These are phyloP conservation scores for Scomberomorus guttatus DNA, from an alignment of 2,797 vertebrate genomes.

Conservation along the genomic window DNA sequence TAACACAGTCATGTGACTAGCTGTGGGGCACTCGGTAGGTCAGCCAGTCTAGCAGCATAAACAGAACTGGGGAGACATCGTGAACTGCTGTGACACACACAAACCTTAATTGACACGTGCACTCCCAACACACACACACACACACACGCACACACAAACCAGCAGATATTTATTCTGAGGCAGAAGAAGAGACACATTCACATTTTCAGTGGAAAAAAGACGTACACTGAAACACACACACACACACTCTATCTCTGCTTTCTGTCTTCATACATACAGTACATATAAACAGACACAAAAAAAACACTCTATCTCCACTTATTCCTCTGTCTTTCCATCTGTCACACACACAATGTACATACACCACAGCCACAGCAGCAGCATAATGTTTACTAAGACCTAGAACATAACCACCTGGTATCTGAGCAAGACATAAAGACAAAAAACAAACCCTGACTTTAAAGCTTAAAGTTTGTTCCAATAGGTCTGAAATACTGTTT, in stretches of 20 bases:
- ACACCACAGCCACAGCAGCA: background rate
- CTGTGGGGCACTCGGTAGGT: slow-evolving; percentile 62
- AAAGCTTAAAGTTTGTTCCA: background rate
- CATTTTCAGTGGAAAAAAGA: slow-evolving; percentile 38
- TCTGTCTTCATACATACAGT: slow-evolving; percentile 4
- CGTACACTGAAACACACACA: background rate
- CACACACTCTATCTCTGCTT: background rate
- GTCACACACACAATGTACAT: slow-evolving; percentile 1
- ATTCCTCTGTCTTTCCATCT: background rate
- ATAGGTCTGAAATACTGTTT: background rate
- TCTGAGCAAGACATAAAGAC: background rate
- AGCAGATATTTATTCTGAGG: slow-evolving; percentile 32
- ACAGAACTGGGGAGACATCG: slow-evolving; percentile 57
- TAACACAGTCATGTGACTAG: slow-evolving; percentile 63
- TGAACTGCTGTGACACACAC: slow-evolving; percentile 16
- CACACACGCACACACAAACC: slow-evolving; percentile 6
- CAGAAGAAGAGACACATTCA: slow-evolving; percentile 21
- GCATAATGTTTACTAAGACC: background rate
- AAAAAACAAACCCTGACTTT: background rate
- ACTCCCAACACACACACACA: slow-evolving; percentile 12
- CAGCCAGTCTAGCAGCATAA: slow-evolving; percentile 68
- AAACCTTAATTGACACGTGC: slow-evolving; percentile 19
- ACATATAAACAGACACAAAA: slow-evolving; percentile 30
- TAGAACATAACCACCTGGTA: background rate
- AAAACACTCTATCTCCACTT: slow-evolving; percentile 19